These are phyloP conservation scores for Agrilus mali DNA, from an alignment of 2,888 invertebrate genomes.

Conservation along the genomic window DNA sequence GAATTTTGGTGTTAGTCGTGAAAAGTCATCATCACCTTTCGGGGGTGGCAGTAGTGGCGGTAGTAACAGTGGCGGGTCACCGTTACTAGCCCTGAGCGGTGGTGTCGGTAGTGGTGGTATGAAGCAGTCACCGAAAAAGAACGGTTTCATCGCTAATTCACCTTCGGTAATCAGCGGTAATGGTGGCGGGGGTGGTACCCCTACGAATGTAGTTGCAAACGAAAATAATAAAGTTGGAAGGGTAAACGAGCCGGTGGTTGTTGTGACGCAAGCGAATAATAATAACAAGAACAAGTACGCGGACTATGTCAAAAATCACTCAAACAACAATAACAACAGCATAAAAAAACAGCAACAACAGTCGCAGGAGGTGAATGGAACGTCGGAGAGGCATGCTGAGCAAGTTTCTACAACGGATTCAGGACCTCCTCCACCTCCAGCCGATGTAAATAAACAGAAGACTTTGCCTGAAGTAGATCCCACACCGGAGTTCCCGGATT, in stretches of 20 bases:
- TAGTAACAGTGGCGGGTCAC: constrained; percentile 6
- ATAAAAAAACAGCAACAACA: constrained; percentile 30
- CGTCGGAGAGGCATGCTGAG: constrained; percentile 20
- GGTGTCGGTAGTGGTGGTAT: no score
- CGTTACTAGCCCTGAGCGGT: background rate
- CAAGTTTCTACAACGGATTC: constrained; percentile 17
- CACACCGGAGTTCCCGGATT: constrained; percentile 33
- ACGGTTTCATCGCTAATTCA: no score
- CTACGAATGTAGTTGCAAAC: background rate
- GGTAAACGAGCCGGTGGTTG: background rate
- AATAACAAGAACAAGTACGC: constrained; percentile 4
- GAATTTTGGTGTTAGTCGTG: constrained; percentile 26
- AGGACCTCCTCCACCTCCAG: constrained; percentile 10
- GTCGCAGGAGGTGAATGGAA: constrained; percentile 14
- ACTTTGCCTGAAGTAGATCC: constrained; percentile 6
- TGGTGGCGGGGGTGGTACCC: no score
- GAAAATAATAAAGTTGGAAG: background rate
- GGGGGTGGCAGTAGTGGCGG: constrained; percentile 2
- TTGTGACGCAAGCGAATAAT: background rate
- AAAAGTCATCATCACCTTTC: constrained; percentile 14
- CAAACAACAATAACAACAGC: constrained; percentile 21
- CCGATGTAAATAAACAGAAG: constrained; percentile 2
- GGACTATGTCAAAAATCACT: constrained; percentile 9
- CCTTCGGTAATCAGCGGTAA: no score
- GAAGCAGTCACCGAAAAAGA: no score